Base-by-base conservation (phyloP, 92 coral and sea anemone species). In the Actinernus sp. region DNA sequence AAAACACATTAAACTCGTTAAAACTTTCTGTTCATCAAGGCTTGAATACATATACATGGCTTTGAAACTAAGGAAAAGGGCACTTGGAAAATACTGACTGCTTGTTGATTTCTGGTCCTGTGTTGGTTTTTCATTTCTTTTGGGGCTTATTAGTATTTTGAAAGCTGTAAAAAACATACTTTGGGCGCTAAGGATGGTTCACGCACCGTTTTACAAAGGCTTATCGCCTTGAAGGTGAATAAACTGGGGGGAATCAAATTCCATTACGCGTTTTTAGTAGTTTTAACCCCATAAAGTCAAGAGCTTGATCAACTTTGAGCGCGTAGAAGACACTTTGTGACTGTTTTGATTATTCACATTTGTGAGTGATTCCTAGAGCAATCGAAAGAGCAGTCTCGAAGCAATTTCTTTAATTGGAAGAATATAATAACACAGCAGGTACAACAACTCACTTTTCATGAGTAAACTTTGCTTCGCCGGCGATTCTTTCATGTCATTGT, bases 21-120 rank as follows among this genome's bases (percentile, higher is more conserved):
- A 36, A 36, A 36, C 41, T 36, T 36, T 14, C 7, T 36, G 7
- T 36, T 14, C 8, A 7, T 36, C 41, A 36, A 14, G 41, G 7
- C 14, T 7, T 7, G 41, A 7, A 36, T 7, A 36, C 41, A 7
- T 7, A 8, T 18, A 45, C 5, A 45, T 45, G 52, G 52, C 19
- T 45, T 7, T 12, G 52, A 30, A 70, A 70, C 78, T 57, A 70
- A 70, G 78, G 78, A 70, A 70, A 51, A 22, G 10, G 26, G 13
- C 58, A 56, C 78, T 70, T 70, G 31, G 28, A 23, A 9, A 5
- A 12, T 36, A 51, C 22, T 32, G 43, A 50, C 56, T 26, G 1
- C 43, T 70, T 44, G 44, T 54, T 70, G 58, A 44, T 45, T 70
- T 66, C 36, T 45, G 8, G 10, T 12, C 22, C 0, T 49, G 28